Base-by-base conservation (phyloP, 64 coral and sea anemone species). In the Astreopora myriophthalma region DNA sequence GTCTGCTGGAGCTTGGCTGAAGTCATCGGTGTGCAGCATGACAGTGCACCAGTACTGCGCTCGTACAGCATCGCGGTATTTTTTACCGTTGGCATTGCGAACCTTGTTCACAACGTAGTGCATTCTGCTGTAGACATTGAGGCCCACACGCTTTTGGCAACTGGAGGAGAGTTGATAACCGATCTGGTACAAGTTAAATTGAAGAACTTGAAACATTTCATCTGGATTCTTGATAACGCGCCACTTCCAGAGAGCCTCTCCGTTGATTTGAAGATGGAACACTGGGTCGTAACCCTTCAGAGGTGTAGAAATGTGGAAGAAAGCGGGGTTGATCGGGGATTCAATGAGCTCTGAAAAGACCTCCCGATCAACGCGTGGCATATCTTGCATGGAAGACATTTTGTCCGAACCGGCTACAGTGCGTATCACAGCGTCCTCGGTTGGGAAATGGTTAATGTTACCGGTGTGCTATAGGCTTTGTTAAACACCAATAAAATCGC, bases 341-440 rank as follows among this genome's bases (percentile, higher is more conserved):
- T 88, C 71, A 61, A 88, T 76, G 70, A 88, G 86, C 86, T 88
- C 86, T 76, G 49, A 75, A 76, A 60, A 88, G 86, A 88, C 71
- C 86, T 88, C 84, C 71, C 49, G 86, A 88, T 88, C 86, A 75
- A 88, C 58, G 26, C 52, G 71, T 26, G 62, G 86, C 71, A 88
- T 75, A 75, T 76, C 86, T 88, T 58, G 66, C 34, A 46, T 22
- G 20, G 73, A n/a, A n/a, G n/a, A n/a, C n/a, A n/a, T n/a, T n/a
- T n/a, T n/a, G n/a, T n/a, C n/a, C n/a, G n/a, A n/a, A n/a, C n/a
- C n/a, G n/a, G n/a, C n/a, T n/a, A n/a, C n/a, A n/a, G n/a, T n/a
- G n/a, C n/a, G n/a, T n/a, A n/a, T n/a, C n/a, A n/a, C n/a, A n/a
- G n/a, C n/a, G n/a, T n/a, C n/a, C n/a, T n/a, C n/a, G n/a, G n/a